Base-by-base conservation (phyloP, 2,797 vertebrate genomes). In the Huso huso region DNA sequence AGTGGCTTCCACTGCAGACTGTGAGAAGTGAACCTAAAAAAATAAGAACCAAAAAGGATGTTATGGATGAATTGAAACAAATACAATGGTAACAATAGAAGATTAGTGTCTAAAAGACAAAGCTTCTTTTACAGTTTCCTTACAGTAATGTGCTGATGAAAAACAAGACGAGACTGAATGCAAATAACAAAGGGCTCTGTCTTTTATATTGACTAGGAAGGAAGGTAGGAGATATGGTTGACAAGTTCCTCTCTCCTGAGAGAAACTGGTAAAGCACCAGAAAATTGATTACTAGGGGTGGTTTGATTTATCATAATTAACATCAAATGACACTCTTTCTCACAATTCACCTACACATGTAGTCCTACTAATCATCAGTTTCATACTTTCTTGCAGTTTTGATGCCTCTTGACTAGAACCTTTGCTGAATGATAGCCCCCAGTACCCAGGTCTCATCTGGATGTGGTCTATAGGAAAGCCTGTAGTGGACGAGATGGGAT, bases 361-460 rank as follows among this genome's bases (percentile, higher is more conserved):
- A 23, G 49, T 10, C 18, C 58, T 67, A 11, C 12, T 71, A 70
- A 74, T 48, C 66, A 71, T 10, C 53, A 8, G 18, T 64, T 18
- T 67, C 18, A 12, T 72, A 74, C 70, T 61, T 13, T 13, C 58
- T 65, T 65, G 18, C 80, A 89, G 87, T 77, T 88, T 88, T 72
- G 85, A 89, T 65, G 74, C 86, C 69, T 88, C 87, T 74, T 89
- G 86, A 90, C 86, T 74, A 49, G 68, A 71, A 77, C 69, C 74
- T 78, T 69, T 64, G 61, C 64, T 70, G 66, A 71, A 63, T 37
- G 23, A 37, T 37, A 37, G 23, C 4, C 23, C 23, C 23, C 23
- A 37, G 23, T 37, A 37, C 23, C 4, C 23, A 37, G 23, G 23
- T 37, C 23, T 2, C 23, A 37, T 37, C 23, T 37, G 23, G 23